phyloP scores from a whole-genome alignment of 2,888 invertebrate species.

The Litoditis marina region DNA sequence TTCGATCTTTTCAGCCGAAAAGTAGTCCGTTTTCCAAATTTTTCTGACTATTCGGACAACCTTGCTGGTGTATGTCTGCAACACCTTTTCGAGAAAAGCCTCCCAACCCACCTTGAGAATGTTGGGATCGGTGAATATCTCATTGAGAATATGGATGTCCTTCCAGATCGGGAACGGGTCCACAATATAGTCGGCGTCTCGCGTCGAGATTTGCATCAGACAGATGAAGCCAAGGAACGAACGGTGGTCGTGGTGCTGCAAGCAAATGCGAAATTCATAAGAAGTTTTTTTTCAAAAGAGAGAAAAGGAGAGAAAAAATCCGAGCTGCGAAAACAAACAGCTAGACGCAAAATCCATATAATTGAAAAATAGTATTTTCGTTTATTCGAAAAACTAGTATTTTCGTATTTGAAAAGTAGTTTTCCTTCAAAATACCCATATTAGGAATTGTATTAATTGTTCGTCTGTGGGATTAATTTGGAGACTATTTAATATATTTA shows the following conservation, averaged over 20 bases:
- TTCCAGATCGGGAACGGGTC: conserved; percentile 82
- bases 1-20: no score
- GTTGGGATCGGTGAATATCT: conserved; percentile 82
- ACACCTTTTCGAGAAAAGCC: conserved; percentile 9
- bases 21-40: no score
- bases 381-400: neutral
- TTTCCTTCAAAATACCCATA: no score
- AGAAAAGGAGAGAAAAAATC: conserved; percentile 16
- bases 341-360: neutral
- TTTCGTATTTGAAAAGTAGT: conserved; percentile 2
- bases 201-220: conserved; percentile 85
- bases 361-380: neutral
- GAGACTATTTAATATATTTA: no score
- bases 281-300: neutral
- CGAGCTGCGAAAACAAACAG: neutral
- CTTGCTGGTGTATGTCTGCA: no score
- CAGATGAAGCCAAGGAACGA: conserved; percentile 91
- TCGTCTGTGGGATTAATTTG: no score
- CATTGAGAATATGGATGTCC: conserved; percentile 78
- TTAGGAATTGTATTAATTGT: no score
- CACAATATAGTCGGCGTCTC: conserved; percentile 78
- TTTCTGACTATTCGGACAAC: no score
- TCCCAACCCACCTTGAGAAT: conserved; percentile 73
- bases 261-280: conserved; percentile 19
- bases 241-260: conserved; percentile 82